A percentile compares a stretch with the other conserved stretches of the same genome.
phyloP scores from a whole-genome alignment of 2,888 invertebrate genomes.

The Sussaba pulchella region DNA sequence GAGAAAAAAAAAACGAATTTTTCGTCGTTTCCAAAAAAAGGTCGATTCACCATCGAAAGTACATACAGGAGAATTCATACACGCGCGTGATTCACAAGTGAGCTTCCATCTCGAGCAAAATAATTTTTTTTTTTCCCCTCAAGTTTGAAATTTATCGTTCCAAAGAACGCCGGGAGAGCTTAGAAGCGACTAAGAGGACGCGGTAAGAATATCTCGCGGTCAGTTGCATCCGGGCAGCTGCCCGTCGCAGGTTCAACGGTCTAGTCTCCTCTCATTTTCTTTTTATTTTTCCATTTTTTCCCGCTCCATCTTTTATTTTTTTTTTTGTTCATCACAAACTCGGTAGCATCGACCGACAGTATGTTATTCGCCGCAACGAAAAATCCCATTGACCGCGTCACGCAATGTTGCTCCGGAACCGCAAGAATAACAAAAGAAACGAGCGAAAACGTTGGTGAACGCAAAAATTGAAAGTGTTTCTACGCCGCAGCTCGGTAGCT shows the following conservation, averaged over 20 bases:
- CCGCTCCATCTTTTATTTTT: too few relatives aligned
- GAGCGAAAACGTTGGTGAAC: constrained; percentile 2
- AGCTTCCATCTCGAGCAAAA: too few relatives aligned
- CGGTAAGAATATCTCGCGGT: constrained; percentile 20
- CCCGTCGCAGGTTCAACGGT: constrained; percentile 39
- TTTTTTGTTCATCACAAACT: constrained; percentile 35
- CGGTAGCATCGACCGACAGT: constrained; percentile 41
- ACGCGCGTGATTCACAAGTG: too few relatives aligned
- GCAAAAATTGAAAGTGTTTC: constrained; percentile 17
- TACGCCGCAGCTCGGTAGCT: neutral
- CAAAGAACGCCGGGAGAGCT: neutral
- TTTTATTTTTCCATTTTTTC: too few relatives aligned
- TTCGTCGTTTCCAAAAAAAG: too few relatives aligned
- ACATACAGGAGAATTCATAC: too few relatives aligned
- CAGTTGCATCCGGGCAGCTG: constrained; percentile 39
- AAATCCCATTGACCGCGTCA: constrained; percentile 59
- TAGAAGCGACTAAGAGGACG: neutral
- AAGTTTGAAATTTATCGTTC: neutral
- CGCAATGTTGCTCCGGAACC: constrained; percentile 51
- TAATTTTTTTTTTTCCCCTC: neutral
- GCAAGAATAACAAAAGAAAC: constrained; percentile 57
- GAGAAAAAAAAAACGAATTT: too few relatives aligned
- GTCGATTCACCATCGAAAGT: too few relatives aligned
- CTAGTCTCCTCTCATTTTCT: constrained; percentile 41
- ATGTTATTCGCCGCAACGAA: constrained; percentile 56